A percentile compares a stretch with the other conserved stretches of the same genome.
These are phyloP conservation scores for Hydractinia echinata DNA, from an alignment of 30 jellyfish, hydroid and myxozoan species.

Conservation along the genomic window DNA sequence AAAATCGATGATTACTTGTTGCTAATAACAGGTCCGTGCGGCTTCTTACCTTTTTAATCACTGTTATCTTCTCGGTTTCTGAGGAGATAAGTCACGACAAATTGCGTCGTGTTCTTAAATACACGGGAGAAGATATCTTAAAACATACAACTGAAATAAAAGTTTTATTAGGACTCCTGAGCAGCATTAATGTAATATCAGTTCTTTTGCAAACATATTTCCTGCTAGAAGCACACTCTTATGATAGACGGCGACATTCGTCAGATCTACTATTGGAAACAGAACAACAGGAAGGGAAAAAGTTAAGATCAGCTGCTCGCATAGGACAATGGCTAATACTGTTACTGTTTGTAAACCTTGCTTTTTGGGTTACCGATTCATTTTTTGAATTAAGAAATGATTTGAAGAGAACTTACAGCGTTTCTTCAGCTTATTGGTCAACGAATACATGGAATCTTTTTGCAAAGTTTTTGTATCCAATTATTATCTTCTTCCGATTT, in stretches of 20 bases:
- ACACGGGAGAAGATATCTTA: neutral
- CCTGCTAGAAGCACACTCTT: conserved; percentile 20
- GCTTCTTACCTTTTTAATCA: conserved; percentile 24
- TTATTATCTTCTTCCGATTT: conserved; percentile 27
- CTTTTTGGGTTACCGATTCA: conserved; percentile 25
- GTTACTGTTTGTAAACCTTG: conserved; percentile 12
- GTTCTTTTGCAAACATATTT: conserved; percentile 33
- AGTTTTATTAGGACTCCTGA: conserved; percentile 2
- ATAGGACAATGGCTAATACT: conserved; percentile 31
- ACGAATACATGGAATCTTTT: conserved; percentile 17
- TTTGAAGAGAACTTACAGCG: conserved; percentile 15
- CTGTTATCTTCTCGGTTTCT: conserved; percentile 24
- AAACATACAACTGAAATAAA: neutral
- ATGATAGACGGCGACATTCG: neutral
- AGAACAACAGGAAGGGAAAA: neutral
- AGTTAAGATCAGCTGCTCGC: conserved; percentile 34
- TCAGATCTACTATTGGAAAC: too few species aligned
- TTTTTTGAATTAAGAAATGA: conserved; percentile 16
- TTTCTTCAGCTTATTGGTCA: conserved; percentile 15
- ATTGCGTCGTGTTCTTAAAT: neutral
- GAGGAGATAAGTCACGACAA: neutral
- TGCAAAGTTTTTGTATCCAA: conserved; percentile 22
- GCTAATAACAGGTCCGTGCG: conserved; percentile 19
- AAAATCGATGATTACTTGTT: conserved; percentile 27
- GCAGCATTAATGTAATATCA: neutral